Conservation (phyloP, 2,888 invertebrate genomes). For the Cosmia pyralina region DNA sequence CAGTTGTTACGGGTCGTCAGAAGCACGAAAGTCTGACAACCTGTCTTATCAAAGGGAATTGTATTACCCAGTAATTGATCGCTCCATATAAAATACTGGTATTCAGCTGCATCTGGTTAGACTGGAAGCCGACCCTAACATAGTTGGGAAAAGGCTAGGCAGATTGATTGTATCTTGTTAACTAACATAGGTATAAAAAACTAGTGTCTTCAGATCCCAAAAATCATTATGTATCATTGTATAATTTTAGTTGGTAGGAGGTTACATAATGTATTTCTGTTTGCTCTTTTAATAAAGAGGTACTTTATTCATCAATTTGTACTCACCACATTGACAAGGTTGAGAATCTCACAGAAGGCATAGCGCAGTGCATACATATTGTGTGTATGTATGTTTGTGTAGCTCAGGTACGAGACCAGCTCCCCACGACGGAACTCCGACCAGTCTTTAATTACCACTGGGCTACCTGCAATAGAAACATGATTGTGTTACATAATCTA, state of each 20-base stretch:
- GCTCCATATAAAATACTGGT: too few relatives aligned
- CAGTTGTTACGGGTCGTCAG: too few relatives aligned
- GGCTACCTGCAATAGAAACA: slow-evolving; percentile 81
- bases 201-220: too few relatives aligned
- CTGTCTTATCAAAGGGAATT: too few relatives aligned
- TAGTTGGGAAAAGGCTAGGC: too few relatives aligned
- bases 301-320: not conserved
- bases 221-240: not conserved
- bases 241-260: not conserved
- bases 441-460: slow-evolving; percentile 90
- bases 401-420: slow-evolving; percentile 90
- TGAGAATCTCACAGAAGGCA: slow-evolving; percentile 93
- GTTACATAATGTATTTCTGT: not conserved
- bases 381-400: slow-evolving; percentile 89
- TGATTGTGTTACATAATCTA: not conserved
- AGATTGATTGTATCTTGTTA: too few relatives aligned
- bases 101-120: too few relatives aligned
- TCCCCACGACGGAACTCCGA: slow-evolving; percentile 88
- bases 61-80: too few relatives aligned
- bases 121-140: too few relatives aligned
- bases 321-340: slow-evolving; percentile 93
- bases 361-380: slow-evolving; percentile 92
- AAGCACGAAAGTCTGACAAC: too few relatives aligned
- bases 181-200: too few relatives aligned
- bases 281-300: not conserved